Evolutionary conservation across 1,140 invertebrate genomes (phyloP), one percentile per base, ranked within the genome.

Genomic region (Neodiprion lecontei): DNA sequence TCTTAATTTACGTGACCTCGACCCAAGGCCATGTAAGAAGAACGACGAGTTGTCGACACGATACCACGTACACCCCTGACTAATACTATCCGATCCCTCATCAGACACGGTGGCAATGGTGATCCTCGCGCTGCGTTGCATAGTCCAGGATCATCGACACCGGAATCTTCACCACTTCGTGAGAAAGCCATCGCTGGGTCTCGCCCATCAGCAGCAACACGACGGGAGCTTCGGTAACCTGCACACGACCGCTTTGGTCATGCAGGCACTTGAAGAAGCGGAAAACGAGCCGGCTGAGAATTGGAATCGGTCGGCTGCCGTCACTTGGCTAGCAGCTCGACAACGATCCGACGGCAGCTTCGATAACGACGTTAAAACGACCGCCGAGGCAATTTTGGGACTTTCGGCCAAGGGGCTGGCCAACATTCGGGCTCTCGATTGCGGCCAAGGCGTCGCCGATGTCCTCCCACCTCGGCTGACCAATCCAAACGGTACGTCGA

Each of bases 191-290:
- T 92, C 94, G 75, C 89, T 93, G 0, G 92, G 91, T 1, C 85
- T 97, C 72, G 94, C 94, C n/a, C 87, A 91, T 12, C 92, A 94
- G 74, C 95, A 96, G 83, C 90, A 92, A 79, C 87, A 91, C 1
- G 94, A 95, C 75, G 95, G 95, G 11, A 93, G 94, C 80, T 96
- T 96, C 81, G 95, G 95, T 0, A 94, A 94, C 72, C 83, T 96
- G n/a, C 92, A 93, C 66, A 93, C 94, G 23, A 96, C 95, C 0
- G 94, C 94, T 0, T 82, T 96, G 48, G 94, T 94, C 72, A 92
- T 96, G 86, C 94, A 95, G 87, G 95, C 94, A 1, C 84, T 96
- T 3, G 92, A 94, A 85, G 93, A 94, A 77, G 89, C 92, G 1
- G 92, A 93, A 81, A 91, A 87, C 79, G 93, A 90, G 83, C 90